Base-by-base conservation (phyloP, 2,113 vertebrate genomes). In the Oceanodroma tethys region DNA sequence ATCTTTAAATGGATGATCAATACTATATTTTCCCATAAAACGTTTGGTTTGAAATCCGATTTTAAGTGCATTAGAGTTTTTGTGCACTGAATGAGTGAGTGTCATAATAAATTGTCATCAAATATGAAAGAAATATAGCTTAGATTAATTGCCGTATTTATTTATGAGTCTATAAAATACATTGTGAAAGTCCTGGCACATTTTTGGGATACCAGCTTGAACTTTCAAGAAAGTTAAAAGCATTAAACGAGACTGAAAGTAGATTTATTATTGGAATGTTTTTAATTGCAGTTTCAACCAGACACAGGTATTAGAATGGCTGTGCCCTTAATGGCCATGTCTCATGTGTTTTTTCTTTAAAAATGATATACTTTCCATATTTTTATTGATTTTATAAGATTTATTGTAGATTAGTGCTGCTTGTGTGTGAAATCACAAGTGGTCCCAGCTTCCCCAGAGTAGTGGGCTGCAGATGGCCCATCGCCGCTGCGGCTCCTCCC, bases 11-110 rank as follows among this genome's bases (percentile, higher is more conserved):
- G 98, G 98, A 98, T 98, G 98, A 98, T 98, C 98, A 98, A 98
- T 98, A 98, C 96, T 98, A 96, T 98, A 98, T 98, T 98, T 98
- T 97, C 97, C 98, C 98, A 98, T 98, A 98, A 98, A 98, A 98
- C 96, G 96, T 98, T 98, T 98, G 98, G 98, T 98, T 98, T 98
- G 98, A 98, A 98, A 98, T 98, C 98, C 97, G 94, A 98, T 98
- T 98, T 98, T 98, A 98, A 98, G 98, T 98, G 98, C 98, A 98
- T 98, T 98, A 98, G 98, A 98, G 97, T 98, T 98, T 98, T 98
- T 96, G 96, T 98, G 97, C 97, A 97, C 95, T 63, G 90, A 98
- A 98, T 91, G 94, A 98, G 94, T 95, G 95, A 97, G 94, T 89
- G 97, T 97, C 95, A 91, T 98, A 97, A 98, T 98, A 98, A 98